Evolutionary conservation across 2,113 vertebrate genomes (phyloP).

Genomic region (Steatornis caripensis): DNA sequence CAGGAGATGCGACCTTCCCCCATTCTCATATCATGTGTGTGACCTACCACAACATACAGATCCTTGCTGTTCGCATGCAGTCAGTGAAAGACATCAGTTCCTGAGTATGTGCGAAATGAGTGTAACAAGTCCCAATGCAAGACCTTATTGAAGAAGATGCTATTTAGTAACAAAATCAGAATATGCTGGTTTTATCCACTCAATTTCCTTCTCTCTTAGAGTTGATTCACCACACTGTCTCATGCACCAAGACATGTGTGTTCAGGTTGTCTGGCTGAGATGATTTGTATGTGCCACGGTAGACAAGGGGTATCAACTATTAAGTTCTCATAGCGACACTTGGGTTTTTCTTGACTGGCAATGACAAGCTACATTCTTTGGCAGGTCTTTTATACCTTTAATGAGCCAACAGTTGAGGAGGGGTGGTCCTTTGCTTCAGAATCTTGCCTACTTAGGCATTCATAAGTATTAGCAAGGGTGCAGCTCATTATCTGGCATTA

Average conservation of each 20-base stretch:
- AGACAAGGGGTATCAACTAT: neutral
- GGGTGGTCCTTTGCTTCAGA: neutral
- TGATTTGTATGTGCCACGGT: rapidly evolving
- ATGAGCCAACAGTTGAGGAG: neutral
- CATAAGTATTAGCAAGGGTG: neutral
- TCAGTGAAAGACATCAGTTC: neutral
- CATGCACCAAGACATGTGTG: neutral
- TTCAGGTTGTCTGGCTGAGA: neutral
- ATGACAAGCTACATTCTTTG: neutral
- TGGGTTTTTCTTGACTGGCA: neutral
- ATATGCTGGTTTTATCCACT: neutral
- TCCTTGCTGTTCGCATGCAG: neutral
- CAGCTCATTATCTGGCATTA: neutral
- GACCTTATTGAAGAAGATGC: neutral
- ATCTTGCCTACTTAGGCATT: neutral
- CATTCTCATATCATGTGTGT: rapidly evolving
- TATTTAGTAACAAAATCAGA: neutral
- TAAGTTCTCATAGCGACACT: neutral
- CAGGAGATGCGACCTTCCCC: neutral
- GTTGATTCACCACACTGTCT: neutral
- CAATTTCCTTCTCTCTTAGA: neutral
- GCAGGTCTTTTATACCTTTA: neutral
- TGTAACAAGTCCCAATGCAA: neutral
- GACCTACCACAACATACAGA: neutral
- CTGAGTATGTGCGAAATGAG: neutral